These are phyloP conservation scores for Centruroides sculpturatus DNA, from an alignment of 1,140 invertebrate genomes.

Conservation along the genomic window DNA sequence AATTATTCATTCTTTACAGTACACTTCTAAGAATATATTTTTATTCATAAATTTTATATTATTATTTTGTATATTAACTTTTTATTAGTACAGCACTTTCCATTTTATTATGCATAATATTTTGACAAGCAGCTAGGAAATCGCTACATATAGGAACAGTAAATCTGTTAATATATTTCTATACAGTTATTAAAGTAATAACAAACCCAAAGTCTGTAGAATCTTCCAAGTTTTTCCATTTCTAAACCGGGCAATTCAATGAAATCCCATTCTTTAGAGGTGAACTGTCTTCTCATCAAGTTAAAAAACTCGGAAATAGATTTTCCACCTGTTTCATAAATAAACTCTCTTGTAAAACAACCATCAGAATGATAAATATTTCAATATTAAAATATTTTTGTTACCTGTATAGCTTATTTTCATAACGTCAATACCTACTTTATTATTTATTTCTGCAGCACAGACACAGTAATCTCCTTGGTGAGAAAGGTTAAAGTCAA, in stretches of 20 bases:
- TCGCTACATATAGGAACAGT: no score
- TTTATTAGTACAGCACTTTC: no score
- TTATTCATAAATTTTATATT: no score
- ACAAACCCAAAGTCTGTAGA: conserved; percentile 66
- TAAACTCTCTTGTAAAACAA: no score
- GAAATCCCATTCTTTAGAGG: conserved; percentile 56
- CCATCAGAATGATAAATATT: conserved; percentile 23
- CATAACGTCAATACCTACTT: conserved; percentile 40
- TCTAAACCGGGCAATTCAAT: conserved; percentile 42
- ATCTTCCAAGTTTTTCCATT: conserved; percentile 46
- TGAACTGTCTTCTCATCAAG: conserved; percentile 70
- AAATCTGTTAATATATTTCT: no score
- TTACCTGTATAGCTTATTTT: conserved; percentile 28
- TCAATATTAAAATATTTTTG: background rate
- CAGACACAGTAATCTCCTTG: conserved; percentile 73
- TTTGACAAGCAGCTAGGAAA: no score
- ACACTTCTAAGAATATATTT: no score
- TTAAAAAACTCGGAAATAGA: conserved; percentile 59
- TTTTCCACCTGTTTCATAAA: conserved; percentile 38
- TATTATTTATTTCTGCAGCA: conserved; percentile 40
- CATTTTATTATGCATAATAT: no score
- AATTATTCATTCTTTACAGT: no score
- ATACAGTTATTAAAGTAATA: background rate
- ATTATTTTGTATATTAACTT: no score
- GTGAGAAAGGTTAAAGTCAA: conserved; percentile 82